Evolutionary conservation across 2,797 vertebrate genomes (phyloP).

Genomic region (Pterois miles): DNA sequence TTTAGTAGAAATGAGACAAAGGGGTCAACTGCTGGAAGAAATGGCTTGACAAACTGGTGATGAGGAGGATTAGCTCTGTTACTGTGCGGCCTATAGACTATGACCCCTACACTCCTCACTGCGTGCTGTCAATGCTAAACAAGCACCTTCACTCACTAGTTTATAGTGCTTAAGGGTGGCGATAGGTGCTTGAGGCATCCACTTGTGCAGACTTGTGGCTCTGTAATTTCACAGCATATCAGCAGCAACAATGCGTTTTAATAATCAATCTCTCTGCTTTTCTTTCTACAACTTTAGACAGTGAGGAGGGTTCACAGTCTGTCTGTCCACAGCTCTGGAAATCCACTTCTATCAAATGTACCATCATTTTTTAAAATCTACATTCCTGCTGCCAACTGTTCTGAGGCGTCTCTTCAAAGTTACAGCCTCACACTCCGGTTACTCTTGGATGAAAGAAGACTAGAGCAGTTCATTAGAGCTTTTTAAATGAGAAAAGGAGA

Average conservation of each 20-base stretch:
- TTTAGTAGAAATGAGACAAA: slow-evolving; percentile 27
- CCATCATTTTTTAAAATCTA: slow-evolving; percentile 44
- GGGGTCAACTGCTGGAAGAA: slow-evolving; percentile 10
- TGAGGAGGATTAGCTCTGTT: slow-evolving; percentile 19
- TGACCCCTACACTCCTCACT: neutral
- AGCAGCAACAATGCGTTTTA: slow-evolving; percentile 20
- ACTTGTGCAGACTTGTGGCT: slow-evolving; percentile 2
- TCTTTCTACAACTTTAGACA: slow-evolving; percentile 15
- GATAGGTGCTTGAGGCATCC: slow-evolving; percentile 25
- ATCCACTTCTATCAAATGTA: slow-evolving; percentile 32
- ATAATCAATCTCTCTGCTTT: slow-evolving; percentile 1
- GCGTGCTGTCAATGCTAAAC: slow-evolving; percentile 21
- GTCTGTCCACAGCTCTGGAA: slow-evolving; percentile 20
- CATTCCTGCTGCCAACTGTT: slow-evolving; percentile 26
- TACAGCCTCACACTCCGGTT: slow-evolving; percentile 32
- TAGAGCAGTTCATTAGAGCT: slow-evolving; percentile 48
- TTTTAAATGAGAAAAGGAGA: slow-evolving; percentile 40
- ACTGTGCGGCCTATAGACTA: slow-evolving; percentile 10
- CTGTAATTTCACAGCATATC: slow-evolving; percentile 13
- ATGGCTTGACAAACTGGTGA: slow-evolving; percentile 13
- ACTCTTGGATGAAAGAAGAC: slow-evolving; percentile 60
- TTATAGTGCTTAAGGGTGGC: slow-evolving; percentile 7
- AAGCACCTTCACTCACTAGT: slow-evolving; percentile 18
- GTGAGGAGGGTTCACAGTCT: neutral
- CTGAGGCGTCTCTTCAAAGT: slow-evolving; percentile 48